Conservation (phyloP, 2,113 vertebrate genomes). For the Cavia porcellus region DNA sequence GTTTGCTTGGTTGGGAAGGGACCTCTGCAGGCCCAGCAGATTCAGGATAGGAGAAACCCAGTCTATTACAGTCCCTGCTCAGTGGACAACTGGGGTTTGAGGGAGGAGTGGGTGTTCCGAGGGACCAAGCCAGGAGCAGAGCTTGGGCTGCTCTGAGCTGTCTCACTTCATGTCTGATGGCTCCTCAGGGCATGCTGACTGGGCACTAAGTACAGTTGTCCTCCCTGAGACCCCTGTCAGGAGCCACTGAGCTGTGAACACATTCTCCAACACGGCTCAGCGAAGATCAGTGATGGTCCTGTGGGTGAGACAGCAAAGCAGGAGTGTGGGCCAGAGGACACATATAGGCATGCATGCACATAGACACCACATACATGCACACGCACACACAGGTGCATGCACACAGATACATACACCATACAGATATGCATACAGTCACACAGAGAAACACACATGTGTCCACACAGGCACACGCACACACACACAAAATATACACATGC, state of each 20-base stretch:
- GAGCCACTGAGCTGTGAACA: slow-evolving; percentile 73
- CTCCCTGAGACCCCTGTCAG: slow-evolving; percentile 59
- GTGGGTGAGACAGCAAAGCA: background rate
- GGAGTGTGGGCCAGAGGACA: background rate
- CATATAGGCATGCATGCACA: too few relatives aligned
- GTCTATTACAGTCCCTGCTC: background rate
- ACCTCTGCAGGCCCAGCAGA: background rate
- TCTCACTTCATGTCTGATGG: background rate
- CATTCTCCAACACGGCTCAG: background rate
- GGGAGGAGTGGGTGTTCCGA: background rate
- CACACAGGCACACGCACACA: background rate
- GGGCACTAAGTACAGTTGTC: slow-evolving; percentile 61
- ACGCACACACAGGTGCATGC: background rate
- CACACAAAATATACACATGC: background rate
- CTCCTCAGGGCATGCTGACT: slow-evolving; percentile 37
- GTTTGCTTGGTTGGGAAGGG: background rate
- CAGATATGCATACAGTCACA: background rate
- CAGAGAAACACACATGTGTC: background rate
- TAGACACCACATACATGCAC: background rate
- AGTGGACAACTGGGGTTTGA: background rate
- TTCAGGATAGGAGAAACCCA: background rate
- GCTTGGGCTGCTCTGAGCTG: background rate
- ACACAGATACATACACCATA: background rate
- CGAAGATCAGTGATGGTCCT: background rate
- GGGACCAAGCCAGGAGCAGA: background rate